phyloP scores from a whole-genome alignment of 37 sponge, comb jelly and placozoan genomes.

The Spongilla lacustris region DNA sequence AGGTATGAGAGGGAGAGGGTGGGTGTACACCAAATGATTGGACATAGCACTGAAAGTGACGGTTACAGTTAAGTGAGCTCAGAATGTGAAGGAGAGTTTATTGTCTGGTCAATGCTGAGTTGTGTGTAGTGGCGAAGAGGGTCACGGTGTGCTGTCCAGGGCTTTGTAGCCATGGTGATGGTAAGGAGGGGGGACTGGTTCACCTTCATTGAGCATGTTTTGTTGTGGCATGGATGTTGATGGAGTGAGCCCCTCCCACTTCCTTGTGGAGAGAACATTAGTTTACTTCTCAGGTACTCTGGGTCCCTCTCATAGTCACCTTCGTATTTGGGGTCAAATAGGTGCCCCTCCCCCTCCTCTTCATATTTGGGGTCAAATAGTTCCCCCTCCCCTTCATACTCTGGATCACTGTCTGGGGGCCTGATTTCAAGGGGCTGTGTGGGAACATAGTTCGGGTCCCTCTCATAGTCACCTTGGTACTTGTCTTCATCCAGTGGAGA shows the following conservation, averaged over 20 bases:
- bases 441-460: slow-evolving; percentile 31
- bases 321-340: slow-evolving; percentile 8
- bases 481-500: slow-evolving; percentile 9
- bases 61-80: not conserved
- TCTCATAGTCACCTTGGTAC: slow-evolving; percentile 53
- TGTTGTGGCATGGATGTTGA: not conserved
- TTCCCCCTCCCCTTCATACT: not conserved
- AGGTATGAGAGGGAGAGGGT: not conserved
- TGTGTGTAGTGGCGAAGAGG: not conserved
- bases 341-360: not conserved
- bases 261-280: not conserved
- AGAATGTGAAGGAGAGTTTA: not conserved
- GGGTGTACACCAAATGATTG: not conserved
- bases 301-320: slow-evolving; percentile 9
- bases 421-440: not conserved
- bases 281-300: not conserved
- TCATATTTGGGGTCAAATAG: not conserved
- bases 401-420: not conserved
- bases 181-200: not conserved
- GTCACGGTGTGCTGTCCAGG: not conserved
- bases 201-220: not conserved
- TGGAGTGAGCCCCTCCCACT: not conserved
- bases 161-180: not conserved
- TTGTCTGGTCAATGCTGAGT: not conserved
- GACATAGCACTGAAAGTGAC: not conserved